phyloP scores from a whole-genome alignment of 2,888 invertebrate genomes.

The Teleogryllus oceanicus region DNA sequence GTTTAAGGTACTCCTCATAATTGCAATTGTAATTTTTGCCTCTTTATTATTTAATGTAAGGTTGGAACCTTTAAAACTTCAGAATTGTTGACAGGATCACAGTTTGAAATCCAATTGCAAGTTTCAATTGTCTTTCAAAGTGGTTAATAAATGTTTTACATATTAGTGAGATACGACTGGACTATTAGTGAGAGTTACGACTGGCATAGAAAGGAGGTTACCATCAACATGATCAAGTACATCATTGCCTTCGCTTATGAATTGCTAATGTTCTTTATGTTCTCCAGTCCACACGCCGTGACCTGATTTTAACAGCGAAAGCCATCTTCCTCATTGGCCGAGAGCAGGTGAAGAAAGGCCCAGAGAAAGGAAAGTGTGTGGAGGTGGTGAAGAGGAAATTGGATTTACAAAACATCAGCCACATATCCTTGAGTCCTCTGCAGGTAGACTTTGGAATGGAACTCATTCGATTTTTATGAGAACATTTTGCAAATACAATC shows the following conservation, averaged over 20 bases:
- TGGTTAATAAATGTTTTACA: too few species aligned
- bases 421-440: constrained; percentile 52
- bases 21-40: too few species aligned
- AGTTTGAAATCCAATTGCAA: background rate
- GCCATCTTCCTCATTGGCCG: constrained; percentile 59
- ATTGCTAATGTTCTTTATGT: constrained; percentile 20
- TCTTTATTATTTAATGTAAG: too few species aligned
- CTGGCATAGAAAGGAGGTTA: background rate
- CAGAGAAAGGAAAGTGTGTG: constrained; percentile 56
- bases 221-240: background rate
- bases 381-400: constrained; percentile 61
- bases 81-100: background rate
- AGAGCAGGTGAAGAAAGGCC: constrained; percentile 61
- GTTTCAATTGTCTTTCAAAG: background rate
- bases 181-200: too few species aligned
- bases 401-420: constrained; percentile 53
- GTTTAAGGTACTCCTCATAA: constrained; percentile 53
- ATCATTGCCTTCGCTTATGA: background rate
- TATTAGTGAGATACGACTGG: too few species aligned
- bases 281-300: constrained; percentile 46
- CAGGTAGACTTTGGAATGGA: constrained; percentile 44
- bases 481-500: too few species aligned
- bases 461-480: too few species aligned
- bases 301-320: constrained; percentile 59
- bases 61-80: too few species aligned